Conservation (phyloP, 2,888 invertebrate genomes). For the Xanthostigma xanthostigma region DNA sequence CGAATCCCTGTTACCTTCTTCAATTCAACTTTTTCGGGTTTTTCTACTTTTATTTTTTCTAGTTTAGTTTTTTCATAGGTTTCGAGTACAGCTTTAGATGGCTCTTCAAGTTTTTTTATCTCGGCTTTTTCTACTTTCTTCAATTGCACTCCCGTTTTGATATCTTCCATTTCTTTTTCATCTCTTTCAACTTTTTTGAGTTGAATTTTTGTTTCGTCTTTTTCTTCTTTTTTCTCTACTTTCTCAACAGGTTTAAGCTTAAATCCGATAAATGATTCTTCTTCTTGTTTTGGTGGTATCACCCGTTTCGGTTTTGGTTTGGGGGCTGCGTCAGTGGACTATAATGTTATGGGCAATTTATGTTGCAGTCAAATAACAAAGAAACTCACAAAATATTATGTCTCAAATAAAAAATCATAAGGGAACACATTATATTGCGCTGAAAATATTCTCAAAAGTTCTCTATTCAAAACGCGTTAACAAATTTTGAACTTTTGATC, state of each 20-base stretch:
- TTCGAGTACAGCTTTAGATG: constrained; percentile 3
- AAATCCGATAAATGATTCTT: constrained; percentile 40
- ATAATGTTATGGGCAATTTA: constrained; percentile 4
- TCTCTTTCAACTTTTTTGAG: constrained; percentile 19
- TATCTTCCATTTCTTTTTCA: constrained; percentile 4
- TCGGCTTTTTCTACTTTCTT: background rate
- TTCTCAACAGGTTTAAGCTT: constrained; percentile 42
- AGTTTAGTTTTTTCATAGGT: constrained; percentile 2
- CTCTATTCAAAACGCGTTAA: too few relatives aligned
- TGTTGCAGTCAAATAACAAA: too few relatives aligned
- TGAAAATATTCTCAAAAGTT: too few relatives aligned
- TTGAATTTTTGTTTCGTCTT: constrained; percentile 13
- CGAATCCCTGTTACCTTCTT: constrained; percentile 23
- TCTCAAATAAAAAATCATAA: too few relatives aligned
- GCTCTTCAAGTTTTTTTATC: background rate
- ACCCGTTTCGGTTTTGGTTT: constrained; percentile 28
- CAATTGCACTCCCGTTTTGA: background rate
- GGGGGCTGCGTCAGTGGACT: constrained; percentile 20
- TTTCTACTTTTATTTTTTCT: constrained; percentile 14
- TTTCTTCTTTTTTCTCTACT: constrained; percentile 26
- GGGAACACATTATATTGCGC: too few relatives aligned
- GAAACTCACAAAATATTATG: too few relatives aligned
- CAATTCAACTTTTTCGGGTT: constrained; percentile 20
- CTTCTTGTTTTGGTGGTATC: constrained; percentile 30
- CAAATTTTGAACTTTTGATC: too few relatives aligned